Evolutionary conservation across 2,888 invertebrate genomes (phyloP).

Genomic region (Quadriops clusia): DNA sequence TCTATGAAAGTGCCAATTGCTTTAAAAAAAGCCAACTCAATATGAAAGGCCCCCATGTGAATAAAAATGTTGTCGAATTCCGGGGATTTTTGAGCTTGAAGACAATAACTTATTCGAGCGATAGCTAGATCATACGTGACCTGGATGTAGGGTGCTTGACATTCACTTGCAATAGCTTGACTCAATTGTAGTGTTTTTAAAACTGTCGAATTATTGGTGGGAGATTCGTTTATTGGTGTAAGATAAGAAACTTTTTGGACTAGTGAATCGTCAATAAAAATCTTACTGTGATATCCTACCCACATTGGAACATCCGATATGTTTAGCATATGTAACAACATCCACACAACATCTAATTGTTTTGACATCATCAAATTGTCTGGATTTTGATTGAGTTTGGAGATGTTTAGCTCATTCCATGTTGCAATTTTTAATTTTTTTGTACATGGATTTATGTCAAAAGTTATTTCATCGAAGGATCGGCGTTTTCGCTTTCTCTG

Average conservation of each 20-base stretch:
- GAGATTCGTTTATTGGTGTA: constrained; percentile 19
- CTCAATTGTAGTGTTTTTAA: constrained; percentile 14
- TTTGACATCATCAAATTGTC: constrained; percentile 9
- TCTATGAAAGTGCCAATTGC: constrained; percentile 18
- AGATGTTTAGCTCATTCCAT: too few species aligned
- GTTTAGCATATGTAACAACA: constrained; percentile 13
- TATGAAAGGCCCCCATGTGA: constrained; percentile 15
- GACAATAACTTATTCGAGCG: constrained; percentile 17
- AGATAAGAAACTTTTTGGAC: constrained; percentile 20
- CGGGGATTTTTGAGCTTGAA: constrained; percentile 15
- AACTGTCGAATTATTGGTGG: constrained; percentile 18
- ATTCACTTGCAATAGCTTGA: constrained; percentile 13
- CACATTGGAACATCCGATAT: constrained; percentile 17
- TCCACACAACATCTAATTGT: constrained; percentile 11
- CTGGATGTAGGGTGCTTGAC: constrained; percentile 10
- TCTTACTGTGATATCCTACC: constrained; percentile 15
- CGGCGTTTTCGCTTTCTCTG: constrained; percentile 3
- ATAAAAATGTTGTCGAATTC: constrained; percentile 15
- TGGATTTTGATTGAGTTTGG: constrained; percentile 8
- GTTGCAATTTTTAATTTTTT: too few species aligned
- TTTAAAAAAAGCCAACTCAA: constrained; percentile 18
- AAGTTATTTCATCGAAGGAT: too few species aligned
- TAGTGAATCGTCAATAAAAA: constrained; percentile 13
- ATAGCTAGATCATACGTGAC: constrained; percentile 17
- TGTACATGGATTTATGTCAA: too few species aligned